Base-by-base conservation (phyloP, 2,113 vertebrate genomes). In the Anser cygnoides region DNA sequence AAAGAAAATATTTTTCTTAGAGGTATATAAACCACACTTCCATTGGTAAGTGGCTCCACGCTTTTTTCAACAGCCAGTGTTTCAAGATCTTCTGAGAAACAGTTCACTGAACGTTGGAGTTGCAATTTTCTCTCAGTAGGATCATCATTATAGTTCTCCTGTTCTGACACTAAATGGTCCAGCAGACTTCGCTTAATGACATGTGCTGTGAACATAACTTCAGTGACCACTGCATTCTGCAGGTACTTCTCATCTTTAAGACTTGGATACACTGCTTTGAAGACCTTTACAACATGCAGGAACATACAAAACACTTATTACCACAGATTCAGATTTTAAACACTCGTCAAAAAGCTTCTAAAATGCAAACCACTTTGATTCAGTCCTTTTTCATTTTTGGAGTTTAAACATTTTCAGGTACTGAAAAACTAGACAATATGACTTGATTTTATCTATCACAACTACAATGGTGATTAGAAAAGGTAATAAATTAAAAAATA, bases 241-340 rank as follows among this genome's bases (percentile, higher is more conserved):
- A 99, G 95, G 84, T 98, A 98, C 93, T 98, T 99, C 95, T 98
- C 98, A 88, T 99, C 98, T 82, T 97, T 97, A 55, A 99, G 97
- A 94, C 99, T 99, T 26, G 99, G 99, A 85, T 99, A 99, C 70
- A 98, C 98, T 58, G 98, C 94, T 52, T 96, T 98, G 93, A 98
- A 99, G 72, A 99, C 93, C 99, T 99, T 94, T 65, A 89, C 54
- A 71, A 83, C 31, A 84, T 5, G n/a, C 13, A 83, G 95, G 65
- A 92, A 73, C 23, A 94, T 10, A 86, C 5, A 68, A 63, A 84
- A 89, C 4, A 10, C 49, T 70, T 65, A 62, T 61, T 39, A 73
- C 25, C 29, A 35, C 1, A 66, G 41, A 12, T 39, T 78, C 71
- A 71, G 12, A 95, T 88, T 63, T 61, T 57, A 89, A 92, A 84